Conservation (phyloP, 2,113 vertebrate species). For the Bujurquina vittata region DNA sequence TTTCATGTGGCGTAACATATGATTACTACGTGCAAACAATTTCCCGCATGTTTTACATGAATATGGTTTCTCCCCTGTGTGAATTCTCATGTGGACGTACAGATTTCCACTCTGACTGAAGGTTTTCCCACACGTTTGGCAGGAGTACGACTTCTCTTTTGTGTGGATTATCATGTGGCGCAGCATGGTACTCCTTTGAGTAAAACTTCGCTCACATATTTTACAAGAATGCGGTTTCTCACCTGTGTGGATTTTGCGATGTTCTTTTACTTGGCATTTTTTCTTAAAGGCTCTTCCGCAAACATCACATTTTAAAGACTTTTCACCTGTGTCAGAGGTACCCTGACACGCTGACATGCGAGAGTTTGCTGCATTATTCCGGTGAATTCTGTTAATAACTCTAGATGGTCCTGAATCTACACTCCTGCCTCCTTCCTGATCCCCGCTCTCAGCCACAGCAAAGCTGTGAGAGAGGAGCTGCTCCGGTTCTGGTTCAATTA, state of each 20-base stretch:
- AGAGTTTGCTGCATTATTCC: not conserved
- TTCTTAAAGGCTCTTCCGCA: constrained; percentile 3
- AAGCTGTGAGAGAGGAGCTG: not conserved
- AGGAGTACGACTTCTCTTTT: not conserved
- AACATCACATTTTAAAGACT: not conserved
- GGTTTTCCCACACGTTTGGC: not conserved
- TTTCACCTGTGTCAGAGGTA: not conserved
- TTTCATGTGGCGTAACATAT: not conserved
- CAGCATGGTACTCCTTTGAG: not conserved
- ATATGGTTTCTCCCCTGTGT: not conserved
- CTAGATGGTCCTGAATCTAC: not conserved
- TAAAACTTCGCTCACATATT: not conserved
- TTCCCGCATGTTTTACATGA: not conserved
- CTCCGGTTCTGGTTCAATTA: not conserved
- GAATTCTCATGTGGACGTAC: constrained; percentile 1
- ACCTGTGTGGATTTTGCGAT: not conserved
- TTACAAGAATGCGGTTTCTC: not conserved
- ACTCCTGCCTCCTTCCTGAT: not conserved
- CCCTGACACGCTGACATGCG: not conserved
- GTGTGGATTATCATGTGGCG: no score
- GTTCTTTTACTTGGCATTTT: not conserved
- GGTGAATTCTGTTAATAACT: not conserved
- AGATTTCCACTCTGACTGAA: not conserved
- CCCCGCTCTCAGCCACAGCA: not conserved
- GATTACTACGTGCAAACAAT: not conserved